Evolutionary conservation across 1,140 invertebrate genomes (phyloP), one percentile per base, ranked within the genome.

Genomic region (Leptopilina boulardi): DNA sequence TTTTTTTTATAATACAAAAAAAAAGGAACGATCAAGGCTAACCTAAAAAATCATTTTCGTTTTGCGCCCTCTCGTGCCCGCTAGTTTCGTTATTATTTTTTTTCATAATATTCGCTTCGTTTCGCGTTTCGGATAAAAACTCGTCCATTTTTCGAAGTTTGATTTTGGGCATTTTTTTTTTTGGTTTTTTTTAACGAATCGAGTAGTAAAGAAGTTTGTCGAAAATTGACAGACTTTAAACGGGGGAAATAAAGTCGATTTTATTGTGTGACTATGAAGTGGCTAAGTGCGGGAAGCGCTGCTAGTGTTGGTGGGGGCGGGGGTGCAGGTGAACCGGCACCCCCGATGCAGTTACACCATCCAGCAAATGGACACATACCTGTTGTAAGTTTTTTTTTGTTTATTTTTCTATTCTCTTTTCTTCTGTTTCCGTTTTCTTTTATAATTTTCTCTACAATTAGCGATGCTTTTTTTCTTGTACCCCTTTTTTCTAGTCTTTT

Each of bases 341-440:
- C 89, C 84, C 88, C 89, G 59, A 90, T 91, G 88, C 90, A 91
- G 77, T 84, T 90, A 70, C 90, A 91, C 83, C 89, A 90, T 84
- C 88, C 89, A 74, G 89, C 89, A 59, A 91, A 91, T 81, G 90
- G 90, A 71, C 90, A 91, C 79, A 87, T 91, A 88, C 87, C 90
- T 41, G 86, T 87, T 82, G 90, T 90, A 85, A 42, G 85, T 81
- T 79, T 75, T 73, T 54, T 71, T 47, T 78, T 44, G 73, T 78
- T 21, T 19, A 21, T 72, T 41, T 54, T 59, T 47, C 54, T 73
- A 21, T 70, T 42, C 41, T 80, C 42, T 59, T 34, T 23, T 72
- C 59, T 78, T 47, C 59, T 51, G 19, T 78, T 15, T 15, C 54
- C 23, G 18, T 42, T 18, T 70, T 44, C 72, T 42, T 59, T 15